A percentile compares a stretch with the other conserved stretches of the same genome.
These are phyloP conservation scores for Noctuana brunneofusca DNA, from an alignment of 2,888 invertebrate genomes.

Conservation along the genomic window DNA sequence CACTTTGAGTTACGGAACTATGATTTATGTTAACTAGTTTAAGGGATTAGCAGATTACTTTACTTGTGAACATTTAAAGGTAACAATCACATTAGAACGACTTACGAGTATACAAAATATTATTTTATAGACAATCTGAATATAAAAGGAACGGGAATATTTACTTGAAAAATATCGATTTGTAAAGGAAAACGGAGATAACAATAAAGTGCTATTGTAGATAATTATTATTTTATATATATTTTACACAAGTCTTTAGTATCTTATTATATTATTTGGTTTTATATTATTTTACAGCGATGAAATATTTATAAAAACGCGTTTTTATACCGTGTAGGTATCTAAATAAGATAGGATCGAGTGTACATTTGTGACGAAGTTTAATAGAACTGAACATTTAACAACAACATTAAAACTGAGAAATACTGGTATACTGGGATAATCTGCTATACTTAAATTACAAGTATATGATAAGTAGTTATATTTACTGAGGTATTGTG, in stretches of 20 bases:
- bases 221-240: not conserved
- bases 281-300: not conserved
- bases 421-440: constrained; percentile 25
- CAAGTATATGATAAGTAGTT: constrained; percentile 46
- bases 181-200: not conserved
- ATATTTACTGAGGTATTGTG: constrained; percentile 78
- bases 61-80: constrained; percentile 35
- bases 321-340: not conserved
- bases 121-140: constrained; percentile 30
- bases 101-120: constrained; percentile 28
- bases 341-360: not conserved
- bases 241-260: constrained; percentile 9
- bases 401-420: constrained; percentile 24
- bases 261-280: constrained; percentile 1
- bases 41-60: constrained; percentile 45
- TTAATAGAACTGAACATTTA: constrained; percentile 8
- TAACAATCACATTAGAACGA: constrained; percentile 28
- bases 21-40: constrained; percentile 57
- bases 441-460: constrained; percentile 42
- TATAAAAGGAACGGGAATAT: constrained; percentile 23
- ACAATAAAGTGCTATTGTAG: not conserved
- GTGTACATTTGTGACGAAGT: constrained; percentile 25
- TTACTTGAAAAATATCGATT: constrained; percentile 17
- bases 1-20: constrained; percentile 81
- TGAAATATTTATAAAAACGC: not conserved